Conservation (phyloP, 2,888 invertebrate species). For the Drepanosiphum platanoidis region DNA sequence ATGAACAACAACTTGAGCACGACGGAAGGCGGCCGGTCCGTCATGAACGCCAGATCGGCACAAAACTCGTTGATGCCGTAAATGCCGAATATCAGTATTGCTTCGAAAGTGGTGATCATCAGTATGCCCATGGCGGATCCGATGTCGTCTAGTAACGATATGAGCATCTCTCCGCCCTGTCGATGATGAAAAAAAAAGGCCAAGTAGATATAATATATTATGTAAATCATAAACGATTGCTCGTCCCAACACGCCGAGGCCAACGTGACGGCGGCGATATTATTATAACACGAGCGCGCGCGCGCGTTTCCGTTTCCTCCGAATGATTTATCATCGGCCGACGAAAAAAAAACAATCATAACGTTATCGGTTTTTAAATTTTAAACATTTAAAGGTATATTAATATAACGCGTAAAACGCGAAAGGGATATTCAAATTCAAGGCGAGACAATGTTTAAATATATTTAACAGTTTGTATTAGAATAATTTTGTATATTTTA, state of each 20-base stretch:
- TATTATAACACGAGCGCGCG: too few species aligned
- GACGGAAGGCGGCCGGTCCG: not conserved
- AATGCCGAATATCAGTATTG: constrained; percentile 43
- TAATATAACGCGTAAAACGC: too few species aligned
- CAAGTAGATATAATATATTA: not conserved
- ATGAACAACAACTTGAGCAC: constrained; percentile 38
- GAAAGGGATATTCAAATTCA: too few species aligned
- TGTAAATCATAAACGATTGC: not conserved
- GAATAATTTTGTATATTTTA: too few species aligned
- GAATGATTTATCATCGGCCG: too few species aligned
- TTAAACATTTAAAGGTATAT: too few species aligned
- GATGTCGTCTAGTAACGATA: constrained; percentile 40
- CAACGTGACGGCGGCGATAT: not conserved
- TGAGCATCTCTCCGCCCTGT: constrained; percentile 37
- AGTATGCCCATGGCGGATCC: constrained; percentile 53
- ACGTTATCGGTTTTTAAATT: too few species aligned
- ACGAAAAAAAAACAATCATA: too few species aligned
- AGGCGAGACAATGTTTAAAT: too few species aligned
- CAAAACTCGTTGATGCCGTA: constrained; percentile 45
- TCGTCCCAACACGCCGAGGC: not conserved
- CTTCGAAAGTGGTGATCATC: constrained; percentile 42
- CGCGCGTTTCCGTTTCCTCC: too few species aligned
- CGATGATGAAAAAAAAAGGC: not conserved
- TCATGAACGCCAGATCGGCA: constrained; percentile 36
- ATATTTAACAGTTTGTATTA: too few species aligned